Conservation (phyloP, 2,797 vertebrate species). For the Poeciliopsis turneri region DNA sequence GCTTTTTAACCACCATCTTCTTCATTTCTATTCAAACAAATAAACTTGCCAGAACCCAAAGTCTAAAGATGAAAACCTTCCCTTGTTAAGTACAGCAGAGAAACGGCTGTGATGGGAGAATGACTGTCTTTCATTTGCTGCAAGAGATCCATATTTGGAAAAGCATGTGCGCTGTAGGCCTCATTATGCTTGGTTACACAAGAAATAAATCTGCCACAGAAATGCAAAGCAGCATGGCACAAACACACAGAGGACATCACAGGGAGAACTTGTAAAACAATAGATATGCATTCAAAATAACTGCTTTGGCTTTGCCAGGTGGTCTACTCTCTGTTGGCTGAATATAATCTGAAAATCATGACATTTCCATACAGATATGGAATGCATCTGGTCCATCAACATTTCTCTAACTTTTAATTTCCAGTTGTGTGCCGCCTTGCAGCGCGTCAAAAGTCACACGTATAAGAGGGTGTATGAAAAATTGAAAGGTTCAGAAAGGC, state of each 20-base stretch:
- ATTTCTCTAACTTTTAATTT: background rate
- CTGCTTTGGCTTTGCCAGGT: background rate
- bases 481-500: background rate
- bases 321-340: background rate
- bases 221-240: background rate
- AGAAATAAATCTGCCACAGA: constrained; percentile 1
- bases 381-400: background rate
- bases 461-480: background rate
- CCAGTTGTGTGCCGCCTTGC: background rate
- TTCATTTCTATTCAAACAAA: constrained; percentile 1
- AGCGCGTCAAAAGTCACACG: background rate
- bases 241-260: background rate
- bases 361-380: background rate
- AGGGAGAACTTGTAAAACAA: background rate
- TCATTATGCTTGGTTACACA: background rate
- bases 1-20: background rate
- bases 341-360: background rate
- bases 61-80: background rate
- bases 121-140: constrained; percentile 12
- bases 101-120: background rate
- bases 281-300: background rate
- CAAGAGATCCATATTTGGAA: background rate
- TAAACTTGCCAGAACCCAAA: background rate
- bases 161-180: constrained; percentile 4
- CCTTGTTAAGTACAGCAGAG: constrained; percentile 4